Evolutionary conservation across 2,113 vertebrate species (phyloP).

Genomic region (Gymnobelideus leadbeateri): DNA sequence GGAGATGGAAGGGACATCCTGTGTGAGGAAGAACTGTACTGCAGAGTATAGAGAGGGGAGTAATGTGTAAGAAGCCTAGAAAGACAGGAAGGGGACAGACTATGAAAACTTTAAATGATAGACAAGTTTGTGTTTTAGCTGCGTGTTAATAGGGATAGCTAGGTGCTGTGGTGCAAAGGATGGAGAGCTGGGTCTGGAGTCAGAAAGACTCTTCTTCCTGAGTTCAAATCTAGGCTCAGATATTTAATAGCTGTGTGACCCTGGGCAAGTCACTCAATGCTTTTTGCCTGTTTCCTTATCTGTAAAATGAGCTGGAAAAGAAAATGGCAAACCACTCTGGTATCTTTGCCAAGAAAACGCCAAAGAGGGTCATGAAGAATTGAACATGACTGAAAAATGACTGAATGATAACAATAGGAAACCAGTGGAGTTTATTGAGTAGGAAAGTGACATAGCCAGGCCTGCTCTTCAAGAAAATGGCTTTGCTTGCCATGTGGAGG

Average conservation of each 20-base stretch:
- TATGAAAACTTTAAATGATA: not conserved
- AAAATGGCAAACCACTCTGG: not conserved
- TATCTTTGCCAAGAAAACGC: not conserved
- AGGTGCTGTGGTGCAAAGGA: not conserved
- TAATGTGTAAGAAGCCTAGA: not conserved
- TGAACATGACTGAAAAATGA: not conserved
- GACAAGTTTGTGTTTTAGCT: not conserved
- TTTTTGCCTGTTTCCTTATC: not conserved
- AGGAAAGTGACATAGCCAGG: not conserved
- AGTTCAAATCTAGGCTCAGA: not conserved
- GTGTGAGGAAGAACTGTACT: not conserved
- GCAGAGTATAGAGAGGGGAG: not conserved
- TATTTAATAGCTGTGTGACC: not conserved
- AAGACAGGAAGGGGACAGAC: not conserved
- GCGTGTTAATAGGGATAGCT: not conserved
- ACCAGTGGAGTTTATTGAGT: not conserved
- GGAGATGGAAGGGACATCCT: not conserved
- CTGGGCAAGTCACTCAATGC: not conserved
- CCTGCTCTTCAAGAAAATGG: not conserved
- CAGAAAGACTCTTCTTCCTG: not conserved
- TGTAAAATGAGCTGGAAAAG: not conserved
- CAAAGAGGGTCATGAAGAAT: not conserved
- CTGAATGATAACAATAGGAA: not conserved
- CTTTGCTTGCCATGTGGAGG: not conserved
- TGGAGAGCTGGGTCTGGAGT: not conserved